phyloP scores from a whole-genome alignment of 2,888 invertebrate species.

The Drosophila anomalata region DNA sequence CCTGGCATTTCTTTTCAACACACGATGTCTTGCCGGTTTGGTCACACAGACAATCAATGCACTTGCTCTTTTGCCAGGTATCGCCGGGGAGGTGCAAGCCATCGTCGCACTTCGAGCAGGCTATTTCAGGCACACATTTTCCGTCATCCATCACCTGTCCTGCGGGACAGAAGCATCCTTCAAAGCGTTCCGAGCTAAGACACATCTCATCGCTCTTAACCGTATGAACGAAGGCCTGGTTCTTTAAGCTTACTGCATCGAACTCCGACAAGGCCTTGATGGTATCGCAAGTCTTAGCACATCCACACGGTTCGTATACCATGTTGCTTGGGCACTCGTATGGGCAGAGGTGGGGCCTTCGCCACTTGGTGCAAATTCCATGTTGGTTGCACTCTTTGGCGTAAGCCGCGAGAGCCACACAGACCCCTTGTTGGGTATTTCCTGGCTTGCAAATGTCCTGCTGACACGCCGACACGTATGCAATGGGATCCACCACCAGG shows the following conservation, averaged over 20 bases:
- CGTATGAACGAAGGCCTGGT: conserved; percentile 69
- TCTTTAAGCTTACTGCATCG: conserved; percentile 79
- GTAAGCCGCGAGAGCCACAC: conserved; percentile 89
- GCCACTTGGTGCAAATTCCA: conserved; percentile 91
- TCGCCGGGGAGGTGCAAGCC: conserved; percentile 88
- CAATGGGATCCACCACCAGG: conserved; percentile 88
- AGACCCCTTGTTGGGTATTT: conserved; percentile 86
- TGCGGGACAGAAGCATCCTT: conserved; percentile 94
- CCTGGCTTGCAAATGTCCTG: conserved; percentile 87
- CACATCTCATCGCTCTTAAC: conserved; percentile 83
- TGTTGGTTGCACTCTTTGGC: conserved; percentile 88
- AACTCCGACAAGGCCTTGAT: conserved; percentile 72
- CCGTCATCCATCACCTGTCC: conserved; percentile 89
- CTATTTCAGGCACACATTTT: conserved; percentile 88
- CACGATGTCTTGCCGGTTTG: conserved; percentile 86
- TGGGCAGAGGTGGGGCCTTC: conserved; percentile 87
- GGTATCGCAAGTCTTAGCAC: conserved; percentile 82
- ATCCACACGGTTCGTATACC: conserved; percentile 81
- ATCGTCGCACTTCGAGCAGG: conserved; percentile 90
- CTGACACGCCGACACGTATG: conserved; percentile 89
- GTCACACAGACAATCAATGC: conserved; percentile 89
- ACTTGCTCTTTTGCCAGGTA: conserved; percentile 88
- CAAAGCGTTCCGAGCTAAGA: conserved; percentile 84
- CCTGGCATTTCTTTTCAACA: conserved; percentile 86
- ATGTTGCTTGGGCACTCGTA: conserved; percentile 85